Conservation (phyloP, 2,888 invertebrate species). For the Lagria hirta region DNA sequence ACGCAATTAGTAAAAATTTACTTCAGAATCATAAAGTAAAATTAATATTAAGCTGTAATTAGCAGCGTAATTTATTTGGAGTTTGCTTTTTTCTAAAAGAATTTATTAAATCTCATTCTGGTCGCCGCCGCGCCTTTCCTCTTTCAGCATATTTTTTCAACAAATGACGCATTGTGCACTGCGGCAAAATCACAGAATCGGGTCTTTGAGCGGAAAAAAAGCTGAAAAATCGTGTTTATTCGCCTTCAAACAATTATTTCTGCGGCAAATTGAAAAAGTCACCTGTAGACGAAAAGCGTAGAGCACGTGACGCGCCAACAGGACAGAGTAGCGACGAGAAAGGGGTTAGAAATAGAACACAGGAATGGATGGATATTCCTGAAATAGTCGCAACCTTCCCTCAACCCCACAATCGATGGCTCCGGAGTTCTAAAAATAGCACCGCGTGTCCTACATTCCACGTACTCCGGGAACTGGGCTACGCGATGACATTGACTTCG, state of each 20-base stretch:
- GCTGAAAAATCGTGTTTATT: neutral
- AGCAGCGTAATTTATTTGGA: too few relatives aligned
- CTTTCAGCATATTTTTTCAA: slow-evolving; percentile 18
- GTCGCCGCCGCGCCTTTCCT: too few relatives aligned
- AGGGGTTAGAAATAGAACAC: slow-evolving; percentile 13
- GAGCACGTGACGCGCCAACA: slow-evolving; percentile 20
- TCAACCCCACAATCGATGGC: slow-evolving; percentile 51
- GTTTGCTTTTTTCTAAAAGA: too few relatives aligned
- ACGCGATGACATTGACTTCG: slow-evolving; percentile 47
- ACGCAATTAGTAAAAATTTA: too few relatives aligned
- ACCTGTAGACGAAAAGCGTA: slow-evolving; percentile 8
- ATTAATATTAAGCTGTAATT: too few relatives aligned
- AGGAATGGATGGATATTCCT: slow-evolving; percentile 39
- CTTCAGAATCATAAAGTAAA: too few relatives aligned
- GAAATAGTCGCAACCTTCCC: slow-evolving; percentile 52
- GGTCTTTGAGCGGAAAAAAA: slow-evolving; percentile 4
- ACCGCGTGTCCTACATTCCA: slow-evolving; percentile 48
- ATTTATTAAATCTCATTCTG: too few relatives aligned
- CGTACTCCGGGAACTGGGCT: slow-evolving; percentile 44
- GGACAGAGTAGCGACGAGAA: slow-evolving; percentile 23
- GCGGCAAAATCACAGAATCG: slow-evolving; percentile 13
- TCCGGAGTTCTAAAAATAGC: slow-evolving; percentile 53
- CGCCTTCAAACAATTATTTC: slow-evolving; percentile 4
- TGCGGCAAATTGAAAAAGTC: slow-evolving; percentile 3
- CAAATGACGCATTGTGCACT: slow-evolving; percentile 9